A percentile compares a stretch with the other conserved stretches of the same genome.
Conservation (phyloP, 2,888 invertebrate genomes). For the Ornithoptera priamus region DNA sequence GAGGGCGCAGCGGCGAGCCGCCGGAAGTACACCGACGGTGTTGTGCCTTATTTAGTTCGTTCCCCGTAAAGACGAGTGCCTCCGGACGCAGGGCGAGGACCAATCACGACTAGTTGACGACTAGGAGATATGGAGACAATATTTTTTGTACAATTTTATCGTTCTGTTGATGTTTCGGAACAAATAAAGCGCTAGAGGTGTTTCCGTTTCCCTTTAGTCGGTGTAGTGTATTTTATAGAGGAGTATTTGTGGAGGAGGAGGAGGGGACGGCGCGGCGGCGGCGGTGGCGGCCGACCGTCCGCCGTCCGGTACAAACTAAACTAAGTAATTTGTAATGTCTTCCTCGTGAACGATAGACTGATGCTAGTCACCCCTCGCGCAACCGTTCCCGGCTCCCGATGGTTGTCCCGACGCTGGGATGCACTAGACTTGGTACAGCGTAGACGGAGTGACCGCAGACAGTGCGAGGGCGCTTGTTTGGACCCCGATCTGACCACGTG, state of each 20-base stretch:
- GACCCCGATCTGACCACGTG: constrained; percentile 44
- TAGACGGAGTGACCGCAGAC: constrained; percentile 37
- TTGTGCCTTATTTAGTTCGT: constrained; percentile 71
- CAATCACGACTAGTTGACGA: constrained; percentile 56
- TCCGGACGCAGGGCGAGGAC: constrained; percentile 67
- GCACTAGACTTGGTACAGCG: constrained; percentile 66
- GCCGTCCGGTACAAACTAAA: constrained; percentile 72
- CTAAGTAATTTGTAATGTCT: constrained; percentile 70
- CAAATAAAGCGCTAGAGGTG: constrained; percentile 41
- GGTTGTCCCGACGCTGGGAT: constrained; percentile 70
- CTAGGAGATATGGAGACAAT: constrained; percentile 55
- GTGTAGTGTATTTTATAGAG: constrained; percentile 56
- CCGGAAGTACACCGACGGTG: constrained; percentile 44
- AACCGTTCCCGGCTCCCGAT: constrained; percentile 29
- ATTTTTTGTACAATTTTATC: constrained; percentile 73
- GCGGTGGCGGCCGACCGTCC: constrained; percentile 33
- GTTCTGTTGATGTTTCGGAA: constrained; percentile 54
- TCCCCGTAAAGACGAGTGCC: constrained; percentile 26
- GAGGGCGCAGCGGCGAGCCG: too few relatives aligned
- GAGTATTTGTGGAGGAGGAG: constrained; percentile 50
- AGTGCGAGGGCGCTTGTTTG: constrained; percentile 70
- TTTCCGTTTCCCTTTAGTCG: constrained; percentile 41
- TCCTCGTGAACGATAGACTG: constrained; percentile 71
- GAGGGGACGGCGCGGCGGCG: constrained; percentile 40
- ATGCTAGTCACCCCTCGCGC: constrained; percentile 58